Percentiles rank a stretch among this genome's conserved stretches.
Evolutionary conservation across 2,888 invertebrate genomes (phyloP).

Genomic region (Rambutsinella grinnellia): DNA sequence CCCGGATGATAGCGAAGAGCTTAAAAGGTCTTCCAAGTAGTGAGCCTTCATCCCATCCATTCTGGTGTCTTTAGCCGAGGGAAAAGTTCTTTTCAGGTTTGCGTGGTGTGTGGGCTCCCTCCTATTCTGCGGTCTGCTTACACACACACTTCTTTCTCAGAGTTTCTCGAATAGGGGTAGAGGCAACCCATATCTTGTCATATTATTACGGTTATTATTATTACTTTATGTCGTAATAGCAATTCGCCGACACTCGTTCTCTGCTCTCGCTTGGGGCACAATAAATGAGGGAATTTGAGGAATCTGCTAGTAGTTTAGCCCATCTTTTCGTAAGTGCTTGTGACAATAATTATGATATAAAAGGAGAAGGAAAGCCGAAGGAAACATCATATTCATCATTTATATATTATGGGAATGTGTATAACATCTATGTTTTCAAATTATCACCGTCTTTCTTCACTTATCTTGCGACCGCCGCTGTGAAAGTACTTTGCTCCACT

Average conservation of each 20-base stretch:
- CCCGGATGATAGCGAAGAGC: neutral
- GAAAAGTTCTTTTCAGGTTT: slow-evolving; percentile 14
- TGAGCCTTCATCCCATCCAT: neutral
- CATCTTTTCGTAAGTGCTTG: slow-evolving; percentile 1
- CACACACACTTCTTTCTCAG: neutral
- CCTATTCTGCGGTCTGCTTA: neutral
- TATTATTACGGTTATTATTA: neutral
- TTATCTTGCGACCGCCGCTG: too few relatives aligned
- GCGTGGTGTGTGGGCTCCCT: neutral
- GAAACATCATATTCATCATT: neutral
- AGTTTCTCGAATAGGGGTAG: too few relatives aligned
- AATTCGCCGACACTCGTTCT: neutral
- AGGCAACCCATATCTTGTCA: neutral
- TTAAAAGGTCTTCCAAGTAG: neutral
- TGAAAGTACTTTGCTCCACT: too few relatives aligned
- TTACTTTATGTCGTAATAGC: neutral
- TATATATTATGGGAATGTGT: neutral
- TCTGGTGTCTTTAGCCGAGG: neutral
- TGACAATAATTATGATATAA: slow-evolving; percentile 38
- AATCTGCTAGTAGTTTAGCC: neutral
- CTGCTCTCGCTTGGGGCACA: neutral
- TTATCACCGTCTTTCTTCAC: too few relatives aligned
- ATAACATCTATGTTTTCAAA: too few relatives aligned
- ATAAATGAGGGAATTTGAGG: neutral
- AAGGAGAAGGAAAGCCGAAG: too few relatives aligned